Conservation (phyloP, 2,888 invertebrate genomes). For the Thyatira batis region DNA sequence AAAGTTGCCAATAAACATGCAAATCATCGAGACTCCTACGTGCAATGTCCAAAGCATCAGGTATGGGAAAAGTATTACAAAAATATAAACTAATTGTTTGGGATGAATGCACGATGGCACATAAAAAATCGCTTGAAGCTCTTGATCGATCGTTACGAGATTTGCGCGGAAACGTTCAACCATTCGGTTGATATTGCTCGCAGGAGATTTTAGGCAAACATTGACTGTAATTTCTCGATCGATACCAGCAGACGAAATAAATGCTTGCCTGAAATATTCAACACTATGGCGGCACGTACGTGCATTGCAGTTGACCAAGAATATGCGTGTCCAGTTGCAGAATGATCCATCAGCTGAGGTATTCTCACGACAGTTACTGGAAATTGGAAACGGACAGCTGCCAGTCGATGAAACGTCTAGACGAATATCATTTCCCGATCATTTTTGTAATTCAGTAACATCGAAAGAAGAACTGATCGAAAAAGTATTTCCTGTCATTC, state of each 20-base stretch:
- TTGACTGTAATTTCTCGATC: constrained; percentile 18
- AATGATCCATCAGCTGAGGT: constrained; percentile 19
- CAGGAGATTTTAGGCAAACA: constrained; percentile 47
- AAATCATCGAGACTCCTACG: constrained; percentile 20
- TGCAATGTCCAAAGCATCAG: constrained; percentile 17
- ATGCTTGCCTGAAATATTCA: constrained; percentile 34
- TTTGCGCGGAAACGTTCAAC: constrained; percentile 10
- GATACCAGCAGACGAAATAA: constrained; percentile 39
- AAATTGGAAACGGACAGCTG: constrained; percentile 27
- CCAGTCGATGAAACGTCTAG: constrained; percentile 22
- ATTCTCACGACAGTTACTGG: constrained; percentile 24
- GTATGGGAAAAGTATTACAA: constrained; percentile 11
- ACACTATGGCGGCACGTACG: constrained; percentile 6
- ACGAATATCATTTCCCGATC: constrained; percentile 19
- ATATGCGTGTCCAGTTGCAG: constrained; percentile 24
- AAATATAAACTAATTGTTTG: constrained; percentile 17
- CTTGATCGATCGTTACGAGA: not conserved
- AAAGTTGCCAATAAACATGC: constrained; percentile 25
- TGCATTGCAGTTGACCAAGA: constrained; percentile 26
- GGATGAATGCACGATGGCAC: constrained; percentile 28
- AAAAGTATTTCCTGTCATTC: constrained; percentile 12
- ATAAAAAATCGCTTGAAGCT: constrained; percentile 19
- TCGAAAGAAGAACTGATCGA: not conserved
- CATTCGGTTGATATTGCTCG: constrained; percentile 39
- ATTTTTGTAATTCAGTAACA: constrained; percentile 27